Conservation (phyloP, 2,797 vertebrate species). For the Tachyglossus aculeatus region DNA sequence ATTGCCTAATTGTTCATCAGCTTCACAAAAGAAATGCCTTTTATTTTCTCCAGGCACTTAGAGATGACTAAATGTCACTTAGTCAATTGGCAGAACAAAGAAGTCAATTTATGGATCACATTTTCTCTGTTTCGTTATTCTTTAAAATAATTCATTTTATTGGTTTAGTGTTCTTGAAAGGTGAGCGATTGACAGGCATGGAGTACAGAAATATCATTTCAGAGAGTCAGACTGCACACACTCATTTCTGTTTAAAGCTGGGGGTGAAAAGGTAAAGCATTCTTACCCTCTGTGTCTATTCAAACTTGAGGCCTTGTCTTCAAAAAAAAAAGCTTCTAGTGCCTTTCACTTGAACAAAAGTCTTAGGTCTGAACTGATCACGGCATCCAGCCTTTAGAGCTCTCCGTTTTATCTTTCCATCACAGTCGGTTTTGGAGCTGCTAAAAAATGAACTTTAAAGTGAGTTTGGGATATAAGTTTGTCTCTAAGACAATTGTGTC, state of each 20-base stretch:
- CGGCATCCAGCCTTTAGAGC: neutral
- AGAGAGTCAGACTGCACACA: constrained; percentile 30
- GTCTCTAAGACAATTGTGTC: neutral
- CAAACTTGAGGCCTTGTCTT: constrained; percentile 5
- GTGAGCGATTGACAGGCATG: constrained; percentile 59
- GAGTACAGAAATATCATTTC: constrained; percentile 51
- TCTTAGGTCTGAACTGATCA: neutral
- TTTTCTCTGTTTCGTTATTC: constrained; percentile 64
- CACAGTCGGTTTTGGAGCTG: neutral
- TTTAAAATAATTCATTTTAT: constrained; percentile 70
- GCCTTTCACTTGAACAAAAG: constrained; percentile 14
- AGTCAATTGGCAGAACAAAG: constrained; percentile 72
- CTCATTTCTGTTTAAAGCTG: constrained; percentile 38
- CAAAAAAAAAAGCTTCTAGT: neutral
- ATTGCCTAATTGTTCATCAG: constrained; percentile 67
- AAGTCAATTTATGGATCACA: constrained; percentile 69
- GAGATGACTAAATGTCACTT: constrained; percentile 70
- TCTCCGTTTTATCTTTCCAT: neutral
- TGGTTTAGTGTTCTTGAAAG: constrained; percentile 60
- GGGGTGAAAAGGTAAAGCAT: constrained; percentile 58
- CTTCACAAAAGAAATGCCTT: constrained; percentile 66
- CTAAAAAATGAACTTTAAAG: constrained; percentile 21
- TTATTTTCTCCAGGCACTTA: constrained; percentile 70
- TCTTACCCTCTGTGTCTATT: constrained; percentile 17
- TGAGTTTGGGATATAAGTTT: constrained; percentile 8